Base-by-base conservation (phyloP, 2,888 invertebrate species). In the Nephrotoma flavescens region DNA sequence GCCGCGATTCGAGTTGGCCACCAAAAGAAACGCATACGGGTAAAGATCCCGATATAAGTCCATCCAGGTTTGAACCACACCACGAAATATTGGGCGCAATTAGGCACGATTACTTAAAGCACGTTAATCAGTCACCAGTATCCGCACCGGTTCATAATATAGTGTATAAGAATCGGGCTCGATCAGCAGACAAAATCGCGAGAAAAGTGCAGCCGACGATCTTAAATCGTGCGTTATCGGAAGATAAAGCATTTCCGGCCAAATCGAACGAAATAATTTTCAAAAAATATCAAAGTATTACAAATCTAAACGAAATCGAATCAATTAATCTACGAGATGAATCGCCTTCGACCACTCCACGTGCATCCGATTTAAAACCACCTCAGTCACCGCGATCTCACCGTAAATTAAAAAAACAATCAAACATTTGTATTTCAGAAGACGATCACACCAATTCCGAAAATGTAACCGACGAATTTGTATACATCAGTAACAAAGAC, bases 1-100 rank as follows among this genome's bases (percentile, higher is more conserved):
- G 42, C 4, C 87, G 87, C 87, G 52, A 31, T 85, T 85, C 44
- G 4, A 85, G 85, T 85, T 85, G 85, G 85, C 85, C 85, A 44
- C 85, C 85, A 7, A 85, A 85, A 44, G 41, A 84, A 4, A 9
- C 71, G 4, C 71, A 4, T 4, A 9, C 3, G 4, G 2, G 0
- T 31, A 71, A 71, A 9, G 31, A 71, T 7, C 71, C 4, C 71
- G 31, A 71, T 71, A 31, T 2, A 9, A 9, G 9, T 71, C 9
- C 31, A 9, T 31, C 7, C 6, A 7, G 11, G 31, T 31, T 71
- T 9, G 9, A 31, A 71, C 19, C 19, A 11, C 71, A 12, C 2
- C 31, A 71, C 71, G 71, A 71, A 71, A 11, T 31, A 31, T 6
- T 71, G 31, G 71, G 31, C 9, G 31, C 71, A 9, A 31, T 31